Base-by-base conservation (phyloP, 2,797 vertebrate genomes). In the Ara ararauna region DNA sequence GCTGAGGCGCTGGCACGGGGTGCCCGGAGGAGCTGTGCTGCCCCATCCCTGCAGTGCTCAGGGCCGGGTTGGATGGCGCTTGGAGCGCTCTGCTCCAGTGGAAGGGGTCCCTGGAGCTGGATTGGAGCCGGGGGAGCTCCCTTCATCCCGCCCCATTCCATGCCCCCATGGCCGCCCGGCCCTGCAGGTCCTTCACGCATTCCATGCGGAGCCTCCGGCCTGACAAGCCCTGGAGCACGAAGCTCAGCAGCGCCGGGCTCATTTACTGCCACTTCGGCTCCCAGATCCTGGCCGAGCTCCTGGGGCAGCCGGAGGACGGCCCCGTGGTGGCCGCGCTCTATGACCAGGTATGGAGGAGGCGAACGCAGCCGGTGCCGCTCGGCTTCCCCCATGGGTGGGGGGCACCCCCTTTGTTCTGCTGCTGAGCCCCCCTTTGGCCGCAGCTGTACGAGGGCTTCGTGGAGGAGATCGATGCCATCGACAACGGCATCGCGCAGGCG, bases 401-500 rank as follows among this genome's bases (percentile, higher is more conserved):
- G 13, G 12, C 23, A 34, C 65, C 50, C 36, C 29, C 1, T 14
- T 38, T 30, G 56, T 44, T 72, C 30, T 24, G 51, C 20, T 22
- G 4, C 32, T 48, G 76, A 58, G n/a, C 42, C 36, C 38, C 9
- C 42, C 1, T 7, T 24, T 26, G 19, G 36, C 64, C 65, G 36
- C 96, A 99, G 99, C 97, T 99, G 54, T 99, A 99, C 0, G 99
- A 99, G 97, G 99, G 98, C 97, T 99, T 99, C 8, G 98, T 99
- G 96, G 98, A 99, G 96, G 99, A 99, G 94, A 98, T 99, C 29
- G 99, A 99, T 6, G 99, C 99, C 2, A 95, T 99, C 8, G 99
- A 99, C 98, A 99, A 99, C 1, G 99, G 99, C 24, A 98, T 99
- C 82, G 98, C 98, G 2, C 99, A 99, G 97, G 98, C 50, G 36